These are phyloP conservation scores for Plutomurus gul DNA, from an alignment of 1,140 invertebrate species.

Conservation along the genomic window DNA sequence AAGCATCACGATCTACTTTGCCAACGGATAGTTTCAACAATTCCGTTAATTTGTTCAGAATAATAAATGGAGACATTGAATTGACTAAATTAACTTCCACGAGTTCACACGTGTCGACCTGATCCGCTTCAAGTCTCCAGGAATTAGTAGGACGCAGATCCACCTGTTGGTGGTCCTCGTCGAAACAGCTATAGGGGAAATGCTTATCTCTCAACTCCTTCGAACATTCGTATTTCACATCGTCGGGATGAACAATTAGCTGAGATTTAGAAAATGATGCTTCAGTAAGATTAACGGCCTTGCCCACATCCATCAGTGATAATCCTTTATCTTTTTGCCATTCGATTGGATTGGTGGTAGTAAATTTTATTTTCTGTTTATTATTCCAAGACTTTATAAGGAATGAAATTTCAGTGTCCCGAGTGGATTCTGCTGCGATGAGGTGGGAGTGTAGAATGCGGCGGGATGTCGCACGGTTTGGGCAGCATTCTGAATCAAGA, in stretches of 20 bases:
- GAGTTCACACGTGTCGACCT: slow-evolving; percentile 42
- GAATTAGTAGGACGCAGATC: slow-evolving; percentile 44
- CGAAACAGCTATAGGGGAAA: background rate
- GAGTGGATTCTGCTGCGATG: background rate
- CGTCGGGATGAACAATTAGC: background rate
- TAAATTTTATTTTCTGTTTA: background rate
- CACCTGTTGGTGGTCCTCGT: slow-evolving; percentile 37
- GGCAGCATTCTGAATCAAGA: slow-evolving; percentile 53
- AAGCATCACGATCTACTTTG: background rate
- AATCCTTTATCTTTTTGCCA: too few relatives aligned
- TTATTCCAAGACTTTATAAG: background rate
- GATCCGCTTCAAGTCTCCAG: slow-evolving; percentile 39
- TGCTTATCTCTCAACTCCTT: background rate
- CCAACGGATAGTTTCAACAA: slow-evolving; percentile 20
- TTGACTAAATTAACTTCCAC: slow-evolving; percentile 48
- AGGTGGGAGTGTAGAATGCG: slow-evolving; percentile 44
- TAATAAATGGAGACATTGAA: slow-evolving; percentile 45
- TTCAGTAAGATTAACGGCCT: background rate
- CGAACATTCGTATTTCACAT: background rate
- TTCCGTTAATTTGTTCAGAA: slow-evolving; percentile 39
- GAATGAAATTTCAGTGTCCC: background rate
- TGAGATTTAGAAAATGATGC: background rate
- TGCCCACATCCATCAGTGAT: too few relatives aligned
- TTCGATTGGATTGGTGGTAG: too few relatives aligned
- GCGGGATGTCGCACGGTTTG: slow-evolving; percentile 47